Conservation (phyloP, 2,888 invertebrate genomes). For the Drosophila infuscata region DNA sequence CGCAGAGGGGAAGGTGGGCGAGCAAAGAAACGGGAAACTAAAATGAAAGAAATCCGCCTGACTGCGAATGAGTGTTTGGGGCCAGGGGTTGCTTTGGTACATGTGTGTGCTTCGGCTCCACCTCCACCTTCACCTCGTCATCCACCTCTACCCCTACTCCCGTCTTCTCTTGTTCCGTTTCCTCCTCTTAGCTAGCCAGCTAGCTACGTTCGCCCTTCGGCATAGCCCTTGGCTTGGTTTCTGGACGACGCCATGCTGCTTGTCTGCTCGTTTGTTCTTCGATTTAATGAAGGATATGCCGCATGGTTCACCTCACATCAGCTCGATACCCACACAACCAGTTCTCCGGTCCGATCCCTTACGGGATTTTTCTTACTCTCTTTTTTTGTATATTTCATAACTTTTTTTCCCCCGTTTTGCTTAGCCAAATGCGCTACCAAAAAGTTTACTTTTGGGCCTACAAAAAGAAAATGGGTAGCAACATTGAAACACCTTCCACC, state of each 20-base stretch:
- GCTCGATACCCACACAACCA: constrained; percentile 28
- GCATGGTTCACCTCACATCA: constrained; percentile 66
- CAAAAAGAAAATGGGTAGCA: constrained; percentile 33
- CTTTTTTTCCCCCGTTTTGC: constrained; percentile 49
- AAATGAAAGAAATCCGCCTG: constrained; percentile 77
- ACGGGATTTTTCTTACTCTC: constrained; percentile 47
- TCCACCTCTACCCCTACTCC: neutral
- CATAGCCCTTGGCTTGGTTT: constrained; percentile 49
- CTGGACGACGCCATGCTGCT: constrained; percentile 67
- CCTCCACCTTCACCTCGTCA: neutral
- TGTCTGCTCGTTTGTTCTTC: constrained; percentile 81
- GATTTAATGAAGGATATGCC: constrained; percentile 80
- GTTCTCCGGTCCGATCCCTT: constrained; percentile 34
- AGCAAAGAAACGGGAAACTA: constrained; percentile 78
- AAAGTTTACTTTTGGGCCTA: constrained; percentile 74
- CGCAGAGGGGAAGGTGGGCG: constrained; percentile 18
- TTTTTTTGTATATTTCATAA: constrained; percentile 67
- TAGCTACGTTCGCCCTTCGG: constrained; percentile 34
- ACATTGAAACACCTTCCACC: constrained; percentile 9
- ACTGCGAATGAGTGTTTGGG: constrained; percentile 26
- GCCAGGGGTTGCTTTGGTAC: constrained; percentile 20
- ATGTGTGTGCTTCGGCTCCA: constrained; percentile 29
- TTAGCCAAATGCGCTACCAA: constrained; percentile 50
- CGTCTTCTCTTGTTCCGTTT: neutral
- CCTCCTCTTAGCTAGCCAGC: constrained; percentile 21